These are phyloP conservation scores for Mesorhabditis spiculigera DNA, from an alignment of 2,888 invertebrate genomes.

Conservation along the genomic window DNA sequence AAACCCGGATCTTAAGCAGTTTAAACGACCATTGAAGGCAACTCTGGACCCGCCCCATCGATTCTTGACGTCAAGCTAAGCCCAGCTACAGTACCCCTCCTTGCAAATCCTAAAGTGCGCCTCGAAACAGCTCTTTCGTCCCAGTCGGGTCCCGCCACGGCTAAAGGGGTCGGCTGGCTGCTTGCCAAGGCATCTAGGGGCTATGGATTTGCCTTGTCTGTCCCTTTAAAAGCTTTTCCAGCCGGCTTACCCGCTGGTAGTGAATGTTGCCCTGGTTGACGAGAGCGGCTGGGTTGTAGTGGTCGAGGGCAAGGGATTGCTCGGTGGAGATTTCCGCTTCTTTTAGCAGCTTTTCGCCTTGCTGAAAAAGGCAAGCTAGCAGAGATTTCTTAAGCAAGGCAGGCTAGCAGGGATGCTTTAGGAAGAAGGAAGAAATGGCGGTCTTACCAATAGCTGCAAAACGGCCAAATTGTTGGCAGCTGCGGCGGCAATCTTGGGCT, in stretches of 20 bases:
- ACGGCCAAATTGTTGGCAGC: constrained; percentile 82
- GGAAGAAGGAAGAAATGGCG: background rate
- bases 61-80: no score
- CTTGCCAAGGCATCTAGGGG: no score
- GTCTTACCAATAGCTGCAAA: constrained; percentile 73
- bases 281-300: constrained; percentile 75
- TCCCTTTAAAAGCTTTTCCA: constrained; percentile 48
- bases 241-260: constrained; percentile 65
- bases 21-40: background rate
- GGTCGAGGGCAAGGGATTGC: constrained; percentile 73
- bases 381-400: constrained; percentile 57
- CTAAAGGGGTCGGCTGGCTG: no score
- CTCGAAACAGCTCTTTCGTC: no score
- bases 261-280: constrained; percentile 81
- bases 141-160: no score
- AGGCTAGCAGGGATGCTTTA: no score
- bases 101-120: no score
- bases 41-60: no score
- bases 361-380: constrained; percentile 63
- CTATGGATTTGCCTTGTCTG: constrained; percentile 65
- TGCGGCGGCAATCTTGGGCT: constrained; percentile 76
- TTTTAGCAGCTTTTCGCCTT: constrained; percentile 70
- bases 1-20: constrained; percentile 53
- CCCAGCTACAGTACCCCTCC: no score
- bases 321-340: constrained; percentile 76